Conservation (phyloP, 2,888 invertebrate species). For the Calameuta idolon region DNA sequence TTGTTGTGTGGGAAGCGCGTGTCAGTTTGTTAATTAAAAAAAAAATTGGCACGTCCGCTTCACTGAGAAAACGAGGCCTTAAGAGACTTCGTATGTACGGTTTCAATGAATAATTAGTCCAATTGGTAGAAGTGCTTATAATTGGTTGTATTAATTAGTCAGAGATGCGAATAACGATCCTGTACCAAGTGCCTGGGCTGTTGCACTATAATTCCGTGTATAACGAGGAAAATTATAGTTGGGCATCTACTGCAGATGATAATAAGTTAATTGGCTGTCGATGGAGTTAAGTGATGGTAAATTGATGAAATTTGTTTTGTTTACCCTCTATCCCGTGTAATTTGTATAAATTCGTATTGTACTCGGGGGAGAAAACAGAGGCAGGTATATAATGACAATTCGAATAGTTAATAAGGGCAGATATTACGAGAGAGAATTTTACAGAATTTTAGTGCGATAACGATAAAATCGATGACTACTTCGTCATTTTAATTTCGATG, state of each 20-base stretch:
- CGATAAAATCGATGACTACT: neutral
- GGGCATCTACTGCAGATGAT: neutral
- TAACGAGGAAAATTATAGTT: neutral
- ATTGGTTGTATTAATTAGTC: neutral
- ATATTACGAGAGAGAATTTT: neutral
- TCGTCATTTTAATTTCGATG: neutral
- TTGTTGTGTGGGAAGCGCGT: no score
- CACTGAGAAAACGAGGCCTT: neutral
- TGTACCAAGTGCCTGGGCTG: neutral
- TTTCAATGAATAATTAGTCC: neutral
- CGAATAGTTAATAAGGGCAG: neutral
- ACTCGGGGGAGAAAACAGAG: no score
- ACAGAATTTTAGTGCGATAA: neutral
- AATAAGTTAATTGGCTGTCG: neutral
- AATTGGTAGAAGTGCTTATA: neutral
- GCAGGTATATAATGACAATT: neutral
- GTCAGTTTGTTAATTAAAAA: neutral
- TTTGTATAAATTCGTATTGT: no score
- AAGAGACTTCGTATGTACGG: neutral
- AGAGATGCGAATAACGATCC: neutral
- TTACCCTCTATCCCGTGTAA: neutral
- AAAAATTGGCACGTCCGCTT: neutral
- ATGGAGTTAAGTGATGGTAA: neutral
- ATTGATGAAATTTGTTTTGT: neutral
- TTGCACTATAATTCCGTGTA: neutral